These are phyloP conservation scores for Galago senegalensis DNA, from an alignment of 2,797 vertebrate genomes.

Conservation along the genomic window DNA sequence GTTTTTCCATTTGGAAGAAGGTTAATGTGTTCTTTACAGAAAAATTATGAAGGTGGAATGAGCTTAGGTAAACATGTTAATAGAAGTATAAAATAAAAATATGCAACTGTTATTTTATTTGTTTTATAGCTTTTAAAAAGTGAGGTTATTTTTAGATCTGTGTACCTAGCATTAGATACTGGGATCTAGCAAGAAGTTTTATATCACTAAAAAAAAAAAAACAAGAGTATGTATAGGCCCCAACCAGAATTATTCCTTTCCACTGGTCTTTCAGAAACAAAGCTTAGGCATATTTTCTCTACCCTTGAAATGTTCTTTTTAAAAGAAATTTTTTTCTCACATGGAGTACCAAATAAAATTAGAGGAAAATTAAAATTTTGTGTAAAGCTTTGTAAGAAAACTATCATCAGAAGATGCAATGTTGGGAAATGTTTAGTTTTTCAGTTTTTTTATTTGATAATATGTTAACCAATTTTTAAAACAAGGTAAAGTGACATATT, in stretches of 20 bases:
- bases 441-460: constrained; percentile 10
- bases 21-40: constrained; percentile 3
- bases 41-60: neutral
- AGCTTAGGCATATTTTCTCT: constrained; percentile 31
- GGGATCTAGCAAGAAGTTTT: constrained; percentile 19
- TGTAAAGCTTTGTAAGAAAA: constrained; percentile 43
- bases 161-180: neutral
- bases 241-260: neutral
- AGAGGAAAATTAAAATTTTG: constrained; percentile 14
- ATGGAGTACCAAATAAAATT: constrained; percentile 44
- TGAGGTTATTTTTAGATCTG: neutral
- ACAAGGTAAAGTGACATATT: neutral
- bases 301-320: neutral
- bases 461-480: constrained; percentile 18
- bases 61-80: constrained; percentile 9
- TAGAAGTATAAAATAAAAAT: constrained; percentile 39
- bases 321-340: neutral
- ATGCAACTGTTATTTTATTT: neutral
- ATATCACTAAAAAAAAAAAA: neutral
- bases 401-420: neutral
- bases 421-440: constrained; percentile 2
- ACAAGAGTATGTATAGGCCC: neutral
- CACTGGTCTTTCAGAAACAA: constrained; percentile 23
- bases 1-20: neutral
- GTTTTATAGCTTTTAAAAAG: constrained; percentile 42